Conservation (phyloP, 2,113 vertebrate genomes). For the Strix uralensis region DNA sequence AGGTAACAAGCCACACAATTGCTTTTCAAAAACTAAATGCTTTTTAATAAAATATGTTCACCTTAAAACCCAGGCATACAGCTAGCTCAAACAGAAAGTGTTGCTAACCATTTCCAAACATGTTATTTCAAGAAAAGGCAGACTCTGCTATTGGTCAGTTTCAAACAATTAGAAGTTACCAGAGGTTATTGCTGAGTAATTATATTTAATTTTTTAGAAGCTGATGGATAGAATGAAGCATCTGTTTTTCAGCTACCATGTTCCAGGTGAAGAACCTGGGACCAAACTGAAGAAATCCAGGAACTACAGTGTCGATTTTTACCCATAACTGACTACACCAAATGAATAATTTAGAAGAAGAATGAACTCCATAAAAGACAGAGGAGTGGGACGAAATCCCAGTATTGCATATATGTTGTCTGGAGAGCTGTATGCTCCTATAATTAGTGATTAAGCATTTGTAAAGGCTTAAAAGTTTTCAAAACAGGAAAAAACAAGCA, state of each 20-base stretch:
- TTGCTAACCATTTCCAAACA: not conserved
- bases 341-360: not conserved
- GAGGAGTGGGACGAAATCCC: not conserved
- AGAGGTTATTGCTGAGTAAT: not conserved
- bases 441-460: not conserved
- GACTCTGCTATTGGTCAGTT: not conserved
- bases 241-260: not conserved
- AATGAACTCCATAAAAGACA: not conserved
- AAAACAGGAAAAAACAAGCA: constrained; percentile 46
- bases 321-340: not conserved
- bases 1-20: not conserved
- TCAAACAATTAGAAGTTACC: not conserved
- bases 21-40: not conserved
- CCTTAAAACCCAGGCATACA: not conserved
- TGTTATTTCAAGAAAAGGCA: not conserved
- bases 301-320: not conserved
- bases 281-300: not conserved
- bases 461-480: not conserved
- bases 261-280: not conserved
- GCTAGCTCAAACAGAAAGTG: not conserved
- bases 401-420: not conserved
- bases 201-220: not conserved
- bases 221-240: not conserved
- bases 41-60: not conserved
- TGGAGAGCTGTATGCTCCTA: not conserved